Percentiles rank a stretch among this genome's conserved stretches.
These are phyloP conservation scores for Sialis lutaria DNA, from an alignment of 2,888 invertebrate genomes.

Conservation along the genomic window DNA sequence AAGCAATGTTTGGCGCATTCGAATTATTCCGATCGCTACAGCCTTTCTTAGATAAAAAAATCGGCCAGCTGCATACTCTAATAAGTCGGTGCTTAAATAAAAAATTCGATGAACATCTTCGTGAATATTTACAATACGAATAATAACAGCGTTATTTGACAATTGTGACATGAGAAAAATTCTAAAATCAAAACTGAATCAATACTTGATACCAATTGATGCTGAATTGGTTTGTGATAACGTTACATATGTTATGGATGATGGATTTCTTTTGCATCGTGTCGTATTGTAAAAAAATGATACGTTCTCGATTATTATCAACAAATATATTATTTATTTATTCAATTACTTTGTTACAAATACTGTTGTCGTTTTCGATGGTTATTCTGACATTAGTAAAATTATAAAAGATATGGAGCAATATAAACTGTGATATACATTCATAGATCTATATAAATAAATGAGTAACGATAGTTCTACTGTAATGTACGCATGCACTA, in stretches of 20 bases:
- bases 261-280: slow-evolving; percentile 1
- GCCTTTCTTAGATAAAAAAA: no score
- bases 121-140: no score
- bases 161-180: no score
- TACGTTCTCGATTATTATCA: background rate
- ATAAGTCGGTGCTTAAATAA: no score
- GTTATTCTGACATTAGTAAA: background rate
- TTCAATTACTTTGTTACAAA: background rate
- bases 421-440: slow-evolving; percentile 3
- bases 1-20: no score
- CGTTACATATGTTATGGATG: background rate
- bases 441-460: no score
- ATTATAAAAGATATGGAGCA: slow-evolving; percentile 1
- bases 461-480: no score
- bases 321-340: slow-evolving; percentile 1
- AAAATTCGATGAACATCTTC: no score
- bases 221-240: background rate
- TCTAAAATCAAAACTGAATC: background rate
- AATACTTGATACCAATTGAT: background rate
- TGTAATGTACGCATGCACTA: no score
- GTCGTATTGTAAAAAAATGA: slow-evolving; percentile 1
- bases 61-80: no score
- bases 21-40: no score
- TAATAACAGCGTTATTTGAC: no score
- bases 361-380: slow-evolving; percentile 1